These are phyloP conservation scores for Caenorhabditis briggsae DNA, from an alignment of 1,140 invertebrate genomes.

Conservation along the genomic window DNA sequence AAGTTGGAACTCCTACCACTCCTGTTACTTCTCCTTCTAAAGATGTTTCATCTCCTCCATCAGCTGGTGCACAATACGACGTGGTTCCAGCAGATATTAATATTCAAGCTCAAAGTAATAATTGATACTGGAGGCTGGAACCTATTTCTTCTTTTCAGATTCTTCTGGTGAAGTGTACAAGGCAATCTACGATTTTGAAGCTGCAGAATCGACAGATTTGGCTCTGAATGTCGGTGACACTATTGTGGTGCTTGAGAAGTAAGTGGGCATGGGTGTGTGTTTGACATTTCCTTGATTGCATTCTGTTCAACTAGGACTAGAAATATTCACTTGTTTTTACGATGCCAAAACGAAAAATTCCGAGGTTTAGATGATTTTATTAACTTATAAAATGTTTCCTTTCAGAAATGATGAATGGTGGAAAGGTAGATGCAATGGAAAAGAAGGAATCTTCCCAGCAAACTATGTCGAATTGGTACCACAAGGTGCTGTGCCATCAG, in stretches of 20 bases:
- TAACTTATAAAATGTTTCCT: background rate
- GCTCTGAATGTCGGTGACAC: slow-evolving; percentile 91
- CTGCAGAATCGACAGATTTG: slow-evolving; percentile 90
- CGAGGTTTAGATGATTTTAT: background rate
- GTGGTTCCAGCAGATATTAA: slow-evolving; percentile 24
- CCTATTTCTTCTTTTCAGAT: slow-evolving; percentile 17
- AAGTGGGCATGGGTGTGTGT: slow-evolving; percentile 78
- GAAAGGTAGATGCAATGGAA: slow-evolving; percentile 89
- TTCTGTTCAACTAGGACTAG: background rate
- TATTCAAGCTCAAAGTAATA: background rate
- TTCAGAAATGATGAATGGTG: slow-evolving; percentile 89
- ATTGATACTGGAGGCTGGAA: background rate
- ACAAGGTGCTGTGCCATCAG: background rate
- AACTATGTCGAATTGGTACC: slow-evolving; percentile 79
- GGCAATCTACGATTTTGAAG: slow-evolving; percentile 82
- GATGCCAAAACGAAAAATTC: slow-evolving; percentile 6
- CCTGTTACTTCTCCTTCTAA: slow-evolving; percentile 39
- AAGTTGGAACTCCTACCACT: slow-evolving; percentile 73
- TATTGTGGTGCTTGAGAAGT: slow-evolving; percentile 88
- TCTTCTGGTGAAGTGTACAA: slow-evolving; percentile 70
- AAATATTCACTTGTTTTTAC: background rate
- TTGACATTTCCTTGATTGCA: slow-evolving; percentile 19
- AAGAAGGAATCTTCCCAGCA: slow-evolving; percentile 90
- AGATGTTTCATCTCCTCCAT: background rate
- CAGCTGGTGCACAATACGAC: slow-evolving; percentile 24